These are phyloP conservation scores for Parambassis ranga DNA, from an alignment of 2,797 vertebrate species.

Conservation along the genomic window DNA sequence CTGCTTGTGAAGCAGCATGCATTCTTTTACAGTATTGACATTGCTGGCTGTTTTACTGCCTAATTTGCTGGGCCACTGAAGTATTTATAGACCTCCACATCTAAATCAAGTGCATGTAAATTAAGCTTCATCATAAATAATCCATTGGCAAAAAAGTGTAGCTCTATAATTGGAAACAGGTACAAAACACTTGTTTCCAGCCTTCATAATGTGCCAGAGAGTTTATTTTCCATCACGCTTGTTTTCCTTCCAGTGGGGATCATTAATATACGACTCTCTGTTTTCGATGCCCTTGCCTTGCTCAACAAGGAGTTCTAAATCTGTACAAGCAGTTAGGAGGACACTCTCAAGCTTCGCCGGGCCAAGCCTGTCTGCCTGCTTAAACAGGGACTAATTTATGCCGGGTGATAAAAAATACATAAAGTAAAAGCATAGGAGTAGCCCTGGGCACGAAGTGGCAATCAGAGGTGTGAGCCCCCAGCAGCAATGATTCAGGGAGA, in stretches of 20 bases:
- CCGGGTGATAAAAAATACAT: constrained; percentile 72
- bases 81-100: constrained; percentile 55
- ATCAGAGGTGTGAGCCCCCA: constrained; percentile 49
- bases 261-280: constrained; percentile 59
- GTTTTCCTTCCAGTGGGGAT: constrained; percentile 41
- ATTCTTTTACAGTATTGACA: constrained; percentile 24
- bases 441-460: constrained; percentile 56
- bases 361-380: constrained; percentile 43
- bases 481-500: constrained; percentile 53
- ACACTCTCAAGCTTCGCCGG: constrained; percentile 47
- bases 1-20: constrained; percentile 2
- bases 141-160: constrained; percentile 3
- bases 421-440: constrained; percentile 71
- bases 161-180: constrained; percentile 48
- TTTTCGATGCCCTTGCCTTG: constrained; percentile 67
- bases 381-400: constrained; percentile 72
- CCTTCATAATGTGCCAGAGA: constrained; percentile 18
- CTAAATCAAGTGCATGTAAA: constrained; percentile 44
- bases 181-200: constrained; percentile 50
- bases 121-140: constrained; percentile 59
- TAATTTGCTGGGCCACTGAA: constrained; percentile 43
- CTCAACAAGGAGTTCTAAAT: constrained; percentile 63
- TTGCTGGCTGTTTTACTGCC: constrained; percentile 41
- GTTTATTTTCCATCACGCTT: constrained; percentile 40
- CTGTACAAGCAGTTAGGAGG: constrained; percentile 51